phyloP scores from a whole-genome alignment of 2,888 invertebrate genomes.

The Idaea aversata region DNA sequence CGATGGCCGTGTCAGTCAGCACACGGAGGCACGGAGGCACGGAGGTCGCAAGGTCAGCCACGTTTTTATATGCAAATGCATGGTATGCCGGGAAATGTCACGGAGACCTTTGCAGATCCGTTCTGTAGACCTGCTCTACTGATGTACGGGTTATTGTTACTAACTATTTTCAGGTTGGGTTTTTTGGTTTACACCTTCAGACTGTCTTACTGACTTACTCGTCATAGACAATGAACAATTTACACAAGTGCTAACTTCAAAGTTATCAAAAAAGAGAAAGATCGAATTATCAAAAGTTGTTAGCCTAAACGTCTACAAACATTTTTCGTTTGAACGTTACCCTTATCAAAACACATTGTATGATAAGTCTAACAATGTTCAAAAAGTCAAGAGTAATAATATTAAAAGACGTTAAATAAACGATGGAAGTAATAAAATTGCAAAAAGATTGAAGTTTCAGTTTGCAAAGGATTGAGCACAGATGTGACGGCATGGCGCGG shows the following conservation, averaged over 20 bases:
- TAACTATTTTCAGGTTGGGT: background rate
- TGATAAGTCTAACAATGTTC: background rate
- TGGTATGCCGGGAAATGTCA: background rate
- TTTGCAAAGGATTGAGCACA: background rate
- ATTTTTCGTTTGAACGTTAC: too few species aligned
- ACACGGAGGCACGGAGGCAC: conserved; percentile 16
- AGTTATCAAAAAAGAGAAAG: too few species aligned
- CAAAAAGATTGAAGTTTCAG: background rate
- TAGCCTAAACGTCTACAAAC: too few species aligned
- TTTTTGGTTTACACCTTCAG: background rate
- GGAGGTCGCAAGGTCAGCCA: conserved; percentile 1
- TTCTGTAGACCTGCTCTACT: background rate
- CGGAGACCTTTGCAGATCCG: background rate
- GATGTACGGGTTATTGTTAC: background rate
- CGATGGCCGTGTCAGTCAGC: conserved; percentile 42
- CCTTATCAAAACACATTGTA: too few species aligned
- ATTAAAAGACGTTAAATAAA: background rate
- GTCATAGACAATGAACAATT: too few species aligned
- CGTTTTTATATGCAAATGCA: background rate
- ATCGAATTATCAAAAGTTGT: too few species aligned
- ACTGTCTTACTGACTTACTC: too few species aligned
- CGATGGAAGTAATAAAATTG: background rate
- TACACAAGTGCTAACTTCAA: too few species aligned
- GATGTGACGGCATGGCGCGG: background rate
- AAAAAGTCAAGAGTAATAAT: background rate